A percentile compares a stretch with the other conserved stretches of the same genome.
These are phyloP conservation scores for Ferrisia virgata DNA, from an alignment of 2,888 invertebrate species.

Conservation along the genomic window DNA sequence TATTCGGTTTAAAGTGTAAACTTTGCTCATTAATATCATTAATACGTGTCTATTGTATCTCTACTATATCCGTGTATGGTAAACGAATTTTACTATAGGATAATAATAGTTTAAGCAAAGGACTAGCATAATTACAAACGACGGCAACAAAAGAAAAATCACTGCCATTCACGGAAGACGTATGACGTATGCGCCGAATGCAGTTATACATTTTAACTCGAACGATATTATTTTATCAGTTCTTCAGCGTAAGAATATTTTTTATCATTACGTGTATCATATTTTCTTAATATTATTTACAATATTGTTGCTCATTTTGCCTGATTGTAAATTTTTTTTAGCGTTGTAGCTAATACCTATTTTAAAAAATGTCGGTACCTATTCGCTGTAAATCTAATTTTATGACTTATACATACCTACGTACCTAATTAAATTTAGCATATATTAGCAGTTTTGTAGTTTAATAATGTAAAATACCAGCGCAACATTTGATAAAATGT, in stretches of 20 bases:
- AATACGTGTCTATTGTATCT: constrained; percentile 22
- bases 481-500: constrained; percentile 4
- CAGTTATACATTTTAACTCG: not conserved
- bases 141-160: constrained; percentile 1
- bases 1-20: constrained; percentile 20
- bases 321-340: constrained; percentile 27
- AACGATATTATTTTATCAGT: not conserved
- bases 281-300: constrained; percentile 23
- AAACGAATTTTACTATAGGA: constrained; percentile 13
- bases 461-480: not conserved
- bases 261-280: constrained; percentile 20
- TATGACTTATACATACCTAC: constrained; percentile 4
- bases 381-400: not conserved
- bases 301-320: constrained; percentile 29
- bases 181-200: not conserved
- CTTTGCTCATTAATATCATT: constrained; percentile 32
- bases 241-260: constrained; percentile 16
- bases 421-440: constrained; percentile 5
- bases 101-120: constrained; percentile 3
- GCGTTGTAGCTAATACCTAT: not conserved
- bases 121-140: not conserved
- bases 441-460: constrained; percentile 16
- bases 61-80: constrained; percentile 15
- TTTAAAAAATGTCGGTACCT: not conserved
- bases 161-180: constrained; percentile 20